These are phyloP conservation scores for Drosophila tani DNA, from an alignment of 1,140 invertebrate species.

Conservation along the genomic window DNA sequence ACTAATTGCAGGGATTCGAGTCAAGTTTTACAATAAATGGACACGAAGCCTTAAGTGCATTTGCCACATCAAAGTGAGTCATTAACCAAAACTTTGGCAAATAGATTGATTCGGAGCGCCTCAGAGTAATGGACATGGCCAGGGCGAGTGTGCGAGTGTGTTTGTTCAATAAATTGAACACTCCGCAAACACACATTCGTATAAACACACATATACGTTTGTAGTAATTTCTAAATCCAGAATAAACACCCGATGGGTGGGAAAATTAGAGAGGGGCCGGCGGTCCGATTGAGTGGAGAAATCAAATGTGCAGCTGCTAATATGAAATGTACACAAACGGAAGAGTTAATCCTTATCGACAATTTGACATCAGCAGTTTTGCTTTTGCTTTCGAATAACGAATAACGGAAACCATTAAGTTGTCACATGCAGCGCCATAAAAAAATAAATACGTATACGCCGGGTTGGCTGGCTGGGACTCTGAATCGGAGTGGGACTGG, in stretches of 20 bases:
- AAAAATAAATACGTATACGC: constrained; percentile 50
- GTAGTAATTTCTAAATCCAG: constrained; percentile 67
- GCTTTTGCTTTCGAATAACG: constrained; percentile 79
- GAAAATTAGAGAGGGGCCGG: background rate
- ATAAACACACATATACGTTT: constrained; percentile 4
- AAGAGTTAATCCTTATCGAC: constrained; percentile 81
- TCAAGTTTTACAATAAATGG: constrained; percentile 13
- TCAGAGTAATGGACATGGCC: constrained; percentile 31
- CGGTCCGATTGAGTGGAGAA: constrained; percentile 26
- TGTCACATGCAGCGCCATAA: constrained; percentile 69
- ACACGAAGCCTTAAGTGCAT: constrained; percentile 27
- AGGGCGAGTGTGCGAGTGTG: constrained; percentile 25
- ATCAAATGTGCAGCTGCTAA: constrained; percentile 78
- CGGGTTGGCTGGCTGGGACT: constrained; percentile 11
- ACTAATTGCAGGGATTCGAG: constrained; percentile 32
- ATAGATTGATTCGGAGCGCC: constrained; percentile 41
- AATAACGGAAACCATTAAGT: constrained; percentile 81
- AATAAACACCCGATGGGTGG: constrained; percentile 56
- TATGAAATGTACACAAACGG: constrained; percentile 79
- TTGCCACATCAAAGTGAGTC: constrained; percentile 52
- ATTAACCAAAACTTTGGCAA: constrained; percentile 44
- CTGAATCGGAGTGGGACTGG: constrained; percentile 4
- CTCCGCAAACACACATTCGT: constrained; percentile 18
- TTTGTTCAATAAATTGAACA: constrained; percentile 74
- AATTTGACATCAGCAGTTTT: constrained; percentile 82